Evolutionary conservation across 2,797 vertebrate genomes (phyloP).

Genomic region (Gymnoscopelus braueri): DNA sequence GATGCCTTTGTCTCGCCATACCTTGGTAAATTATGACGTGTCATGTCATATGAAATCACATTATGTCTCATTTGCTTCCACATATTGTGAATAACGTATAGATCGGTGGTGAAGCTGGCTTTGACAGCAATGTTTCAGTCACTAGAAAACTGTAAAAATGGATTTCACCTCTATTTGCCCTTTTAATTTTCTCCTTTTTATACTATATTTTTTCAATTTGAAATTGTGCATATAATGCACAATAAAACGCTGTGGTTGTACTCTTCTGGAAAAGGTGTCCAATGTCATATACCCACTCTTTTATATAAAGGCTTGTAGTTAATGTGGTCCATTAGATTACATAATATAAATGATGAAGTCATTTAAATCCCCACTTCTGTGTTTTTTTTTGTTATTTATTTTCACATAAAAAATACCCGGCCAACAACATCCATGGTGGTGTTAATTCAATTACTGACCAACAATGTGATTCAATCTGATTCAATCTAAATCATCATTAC

Average conservation of each 20-base stretch:
- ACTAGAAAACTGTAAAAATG: neutral
- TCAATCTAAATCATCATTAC: neutral
- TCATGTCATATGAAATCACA: slow-evolving; percentile 32
- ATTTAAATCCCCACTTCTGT: too few species aligned
- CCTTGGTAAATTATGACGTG: slow-evolving; percentile 37
- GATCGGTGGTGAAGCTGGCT: too few species aligned
- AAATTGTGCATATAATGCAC: neutral
- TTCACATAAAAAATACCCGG: too few species aligned
- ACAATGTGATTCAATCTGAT: neutral
- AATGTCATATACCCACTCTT: too few species aligned
- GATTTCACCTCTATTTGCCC: neutral
- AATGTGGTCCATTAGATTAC: too few species aligned
- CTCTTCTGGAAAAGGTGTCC: too few species aligned
- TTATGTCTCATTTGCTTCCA: slow-evolving; percentile 8
- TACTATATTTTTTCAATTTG: neutral
- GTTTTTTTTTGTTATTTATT: too few species aligned
- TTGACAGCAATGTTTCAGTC: neutral
- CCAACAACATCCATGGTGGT: neutral
- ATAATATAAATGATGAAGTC: too few species aligned
- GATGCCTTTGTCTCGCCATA: slow-evolving; percentile 12
- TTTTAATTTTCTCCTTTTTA: neutral
- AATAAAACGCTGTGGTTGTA: neutral
- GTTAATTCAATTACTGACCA: neutral
- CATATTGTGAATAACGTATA: neutral
- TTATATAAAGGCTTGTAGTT: too few species aligned